Conservation (phyloP, 2,113 vertebrate species). For the Odontesthes bonariensis region DNA sequence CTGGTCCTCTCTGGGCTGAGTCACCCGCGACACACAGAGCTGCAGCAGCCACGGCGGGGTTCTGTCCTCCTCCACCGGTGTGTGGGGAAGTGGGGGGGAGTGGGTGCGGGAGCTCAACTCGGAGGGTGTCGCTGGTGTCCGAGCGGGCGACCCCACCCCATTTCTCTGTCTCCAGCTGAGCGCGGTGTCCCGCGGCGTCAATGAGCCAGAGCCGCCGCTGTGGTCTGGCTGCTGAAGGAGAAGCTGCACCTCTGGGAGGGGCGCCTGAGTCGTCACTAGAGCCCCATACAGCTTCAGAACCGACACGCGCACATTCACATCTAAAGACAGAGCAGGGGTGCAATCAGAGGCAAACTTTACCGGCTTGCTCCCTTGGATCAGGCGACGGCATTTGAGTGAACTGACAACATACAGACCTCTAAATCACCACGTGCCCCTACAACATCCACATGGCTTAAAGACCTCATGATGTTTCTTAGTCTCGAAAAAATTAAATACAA, state of each 20-base stretch:
- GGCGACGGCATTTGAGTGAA: not conserved
- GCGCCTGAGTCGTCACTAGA: constrained; percentile 89
- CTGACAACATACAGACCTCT: constrained; percentile 84
- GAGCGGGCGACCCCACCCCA: constrained; percentile 42
- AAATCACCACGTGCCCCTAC: too few species aligned
- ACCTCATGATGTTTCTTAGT: too few species aligned
- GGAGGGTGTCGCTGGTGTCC: constrained; percentile 31
- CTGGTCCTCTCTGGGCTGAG: constrained; percentile 89
- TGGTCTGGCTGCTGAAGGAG: constrained; percentile 90
- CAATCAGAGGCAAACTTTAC: not conserved
- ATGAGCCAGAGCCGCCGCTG: constrained; percentile 50
- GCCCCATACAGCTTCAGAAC: constrained; percentile 92
- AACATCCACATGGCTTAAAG: too few species aligned
- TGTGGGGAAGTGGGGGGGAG: constrained; percentile 50
- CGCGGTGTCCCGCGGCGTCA: constrained; percentile 70
- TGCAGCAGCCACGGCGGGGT: constrained; percentile 89
- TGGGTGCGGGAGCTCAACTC: constrained; percentile 23
- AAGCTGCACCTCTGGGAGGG: constrained; percentile 91
- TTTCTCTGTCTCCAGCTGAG: constrained; percentile 82
- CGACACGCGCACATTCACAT: constrained; percentile 95
- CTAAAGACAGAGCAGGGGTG: constrained; percentile 68
- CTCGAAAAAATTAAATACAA: too few species aligned
- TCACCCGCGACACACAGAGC: constrained; percentile 86
- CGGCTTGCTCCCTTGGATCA: not conserved
- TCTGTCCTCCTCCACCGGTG: constrained; percentile 28